A percentile compares a stretch with the other conserved stretches of the same genome.
phyloP scores from a whole-genome alignment of 2,888 invertebrate genomes.

The Neoscelio sp. region DNA sequence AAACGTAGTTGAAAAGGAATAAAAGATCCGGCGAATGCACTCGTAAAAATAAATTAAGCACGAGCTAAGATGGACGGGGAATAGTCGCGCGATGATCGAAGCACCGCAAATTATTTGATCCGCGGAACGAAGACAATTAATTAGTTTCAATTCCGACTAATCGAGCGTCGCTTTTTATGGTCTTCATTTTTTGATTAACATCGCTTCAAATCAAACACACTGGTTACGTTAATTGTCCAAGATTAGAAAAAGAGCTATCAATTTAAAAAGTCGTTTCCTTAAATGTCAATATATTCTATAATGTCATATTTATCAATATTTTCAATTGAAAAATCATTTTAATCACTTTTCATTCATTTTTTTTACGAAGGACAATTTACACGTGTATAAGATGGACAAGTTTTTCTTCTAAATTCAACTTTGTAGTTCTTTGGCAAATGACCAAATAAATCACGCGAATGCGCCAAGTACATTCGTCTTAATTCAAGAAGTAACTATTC shows the following conservation, averaged over 20 bases:
- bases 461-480: background rate
- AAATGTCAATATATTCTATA: too few relatives aligned
- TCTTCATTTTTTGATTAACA: constrained; percentile 13
- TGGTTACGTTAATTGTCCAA: background rate
- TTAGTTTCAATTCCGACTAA: constrained; percentile 23
- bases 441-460: too few relatives aligned
- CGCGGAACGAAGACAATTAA: constrained; percentile 30
- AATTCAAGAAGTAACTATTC: background rate
- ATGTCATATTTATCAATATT: too few relatives aligned
- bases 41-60: constrained; percentile 61
- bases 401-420: too few relatives aligned
- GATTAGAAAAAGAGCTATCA: background rate
- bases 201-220: background rate
- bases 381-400: too few relatives aligned
- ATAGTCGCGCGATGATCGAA: constrained; percentile 9
- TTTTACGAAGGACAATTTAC: too few relatives aligned
- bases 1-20: constrained; percentile 59
- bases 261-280: too few relatives aligned
- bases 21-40: constrained; percentile 53
- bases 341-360: too few relatives aligned
- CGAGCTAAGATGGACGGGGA: background rate
- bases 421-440: too few relatives aligned
- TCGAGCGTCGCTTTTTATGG: constrained; percentile 3
- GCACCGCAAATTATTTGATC: constrained; percentile 23
- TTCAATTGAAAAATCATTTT: too few relatives aligned